A percentile compares a stretch with the other conserved stretches of the same genome.
These are phyloP conservation scores for Eulemur coronatus DNA, from an alignment of 2,797 vertebrate genomes.

Conservation along the genomic window DNA sequence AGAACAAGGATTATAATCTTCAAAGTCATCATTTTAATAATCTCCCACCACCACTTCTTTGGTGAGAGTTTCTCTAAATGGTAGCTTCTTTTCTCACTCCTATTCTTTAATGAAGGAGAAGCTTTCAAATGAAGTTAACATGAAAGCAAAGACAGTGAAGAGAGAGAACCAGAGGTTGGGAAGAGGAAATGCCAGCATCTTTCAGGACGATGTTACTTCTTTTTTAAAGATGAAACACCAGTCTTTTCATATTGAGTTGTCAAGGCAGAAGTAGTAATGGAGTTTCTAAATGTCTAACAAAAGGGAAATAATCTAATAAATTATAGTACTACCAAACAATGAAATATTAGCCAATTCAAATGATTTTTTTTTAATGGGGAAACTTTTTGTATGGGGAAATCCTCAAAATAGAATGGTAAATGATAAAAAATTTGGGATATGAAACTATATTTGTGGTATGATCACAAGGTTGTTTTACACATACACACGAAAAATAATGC, in stretches of 20 bases:
- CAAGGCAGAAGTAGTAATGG: neutral
- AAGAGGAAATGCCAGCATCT: slow-evolving; percentile 1
- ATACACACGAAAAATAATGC: neutral
- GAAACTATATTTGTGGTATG: neutral
- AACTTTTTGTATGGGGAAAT: neutral
- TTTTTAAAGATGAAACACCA: neutral
- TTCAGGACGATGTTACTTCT: neutral
- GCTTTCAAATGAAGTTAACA: neutral
- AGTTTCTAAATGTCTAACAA: slow-evolving; percentile 8
- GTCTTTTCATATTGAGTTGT: neutral
- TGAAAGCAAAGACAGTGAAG: neutral
- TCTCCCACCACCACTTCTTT: neutral
- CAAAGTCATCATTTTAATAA: neutral
- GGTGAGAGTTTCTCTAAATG: neutral
- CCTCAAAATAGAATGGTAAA: neutral
- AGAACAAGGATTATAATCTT: neutral
- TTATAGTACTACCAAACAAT: neutral
- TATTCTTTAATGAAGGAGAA: neutral
- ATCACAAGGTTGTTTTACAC: neutral
- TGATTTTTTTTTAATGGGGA: neutral
- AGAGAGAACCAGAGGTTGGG: neutral
- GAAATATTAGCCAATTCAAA: slow-evolving; percentile 18
- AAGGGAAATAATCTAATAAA: neutral
- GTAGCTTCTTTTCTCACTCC: neutral
- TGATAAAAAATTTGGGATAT: neutral